Evolutionary conservation across 1,140 invertebrate species (phyloP).

Genomic region (Brachionus manjavacas): DNA sequence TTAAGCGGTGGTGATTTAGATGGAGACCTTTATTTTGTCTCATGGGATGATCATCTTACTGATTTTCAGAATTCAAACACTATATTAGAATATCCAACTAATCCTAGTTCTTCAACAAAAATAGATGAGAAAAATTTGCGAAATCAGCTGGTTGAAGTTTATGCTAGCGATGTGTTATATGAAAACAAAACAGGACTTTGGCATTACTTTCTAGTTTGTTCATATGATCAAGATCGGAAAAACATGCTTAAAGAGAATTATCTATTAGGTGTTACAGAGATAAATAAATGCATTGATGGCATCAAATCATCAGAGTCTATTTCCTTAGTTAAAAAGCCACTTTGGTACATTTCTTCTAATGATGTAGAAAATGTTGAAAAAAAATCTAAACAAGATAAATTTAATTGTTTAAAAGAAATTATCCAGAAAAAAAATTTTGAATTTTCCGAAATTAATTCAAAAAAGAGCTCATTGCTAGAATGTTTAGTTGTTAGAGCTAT

Average conservation of each 20-base stretch:
- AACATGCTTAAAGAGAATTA: background rate
- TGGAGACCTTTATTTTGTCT: constrained; percentile 56
- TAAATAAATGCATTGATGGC: constrained; percentile 24
- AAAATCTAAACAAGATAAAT: background rate
- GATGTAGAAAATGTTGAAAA: background rate
- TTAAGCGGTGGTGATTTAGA: constrained; percentile 57
- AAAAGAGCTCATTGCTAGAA: background rate
- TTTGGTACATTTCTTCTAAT: background rate
- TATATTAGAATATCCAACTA: background rate
- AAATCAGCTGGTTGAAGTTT: background rate
- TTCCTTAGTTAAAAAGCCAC: background rate
- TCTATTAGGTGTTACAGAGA: background rate
- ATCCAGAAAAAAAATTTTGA: background rate
- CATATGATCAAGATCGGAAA: background rate
- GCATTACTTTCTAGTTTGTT: background rate
- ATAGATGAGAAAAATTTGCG: background rate
- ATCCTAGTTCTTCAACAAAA: background rate
- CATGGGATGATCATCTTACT: constrained; percentile 48
- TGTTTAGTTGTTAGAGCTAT: background rate
- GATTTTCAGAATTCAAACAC: background rate
- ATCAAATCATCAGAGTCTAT: background rate
- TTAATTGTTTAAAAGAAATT: background rate
- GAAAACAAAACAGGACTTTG: background rate
- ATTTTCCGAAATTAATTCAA: background rate
- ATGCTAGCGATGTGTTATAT: background rate